Evolutionary conservation across 2,797 vertebrate genomes (phyloP).

Genomic region (Mus caroli): DNA sequence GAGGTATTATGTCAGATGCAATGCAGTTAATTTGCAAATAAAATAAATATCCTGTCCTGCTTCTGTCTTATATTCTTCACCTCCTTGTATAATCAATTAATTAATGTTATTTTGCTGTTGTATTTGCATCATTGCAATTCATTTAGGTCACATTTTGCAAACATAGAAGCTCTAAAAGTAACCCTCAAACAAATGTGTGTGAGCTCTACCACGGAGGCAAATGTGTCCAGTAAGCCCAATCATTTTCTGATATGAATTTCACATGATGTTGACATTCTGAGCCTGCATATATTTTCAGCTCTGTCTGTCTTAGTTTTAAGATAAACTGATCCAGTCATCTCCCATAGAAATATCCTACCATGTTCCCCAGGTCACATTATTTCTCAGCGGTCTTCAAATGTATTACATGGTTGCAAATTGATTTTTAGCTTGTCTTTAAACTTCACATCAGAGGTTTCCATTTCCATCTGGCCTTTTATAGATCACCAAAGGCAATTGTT

Average conservation of each 20-base stretch:
- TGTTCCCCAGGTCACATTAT: slow-evolving; percentile 57
- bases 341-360: slow-evolving; percentile 12
- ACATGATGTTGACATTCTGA: slow-evolving; percentile 68
- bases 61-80: slow-evolving; percentile 31
- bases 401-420: slow-evolving; percentile 67
- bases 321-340: slow-evolving; percentile 66
- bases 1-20: slow-evolving; percentile 39
- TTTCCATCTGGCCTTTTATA: slow-evolving; percentile 7
- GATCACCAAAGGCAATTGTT: slow-evolving; percentile 44
- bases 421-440: slow-evolving; percentile 75
- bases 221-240: slow-evolving; percentile 51
- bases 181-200: slow-evolving; percentile 36
- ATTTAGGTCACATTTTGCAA: slow-evolving; percentile 46
- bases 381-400: slow-evolving; percentile 71
- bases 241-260: slow-evolving; percentile 66
- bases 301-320: slow-evolving; percentile 75
- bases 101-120: slow-evolving; percentile 38
- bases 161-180: not conserved
- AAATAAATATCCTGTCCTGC: not conserved
- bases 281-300: slow-evolving; percentile 67
- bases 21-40: not conserved
- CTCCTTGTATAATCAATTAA: slow-evolving; percentile 10
- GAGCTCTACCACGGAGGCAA: not conserved
- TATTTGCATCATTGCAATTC: slow-evolving; percentile 2
- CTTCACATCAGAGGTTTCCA: slow-evolving; percentile 30